Evolutionary conservation across 2,113 vertebrate genomes (phyloP).

Genomic region (Chamaea fasciata): DNA sequence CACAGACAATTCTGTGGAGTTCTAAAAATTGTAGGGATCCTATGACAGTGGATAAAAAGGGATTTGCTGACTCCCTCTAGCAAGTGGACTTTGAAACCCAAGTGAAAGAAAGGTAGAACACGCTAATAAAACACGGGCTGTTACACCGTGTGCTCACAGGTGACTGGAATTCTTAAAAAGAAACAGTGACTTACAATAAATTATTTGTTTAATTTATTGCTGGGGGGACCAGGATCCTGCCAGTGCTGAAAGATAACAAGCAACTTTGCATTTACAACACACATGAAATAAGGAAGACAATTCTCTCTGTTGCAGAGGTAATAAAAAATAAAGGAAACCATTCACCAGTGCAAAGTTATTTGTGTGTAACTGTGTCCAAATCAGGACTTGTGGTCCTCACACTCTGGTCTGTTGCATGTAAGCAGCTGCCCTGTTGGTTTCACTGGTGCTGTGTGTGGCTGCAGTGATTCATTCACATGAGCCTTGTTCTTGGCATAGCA

Average conservation of each 20-base stretch:
- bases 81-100: neutral
- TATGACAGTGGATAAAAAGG: neutral
- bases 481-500: neutral
- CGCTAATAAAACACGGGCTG: neutral
- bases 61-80: neutral
- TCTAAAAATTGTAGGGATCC: neutral
- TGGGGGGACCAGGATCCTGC: neutral
- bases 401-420: neutral
- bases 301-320: neutral
- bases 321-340: neutral
- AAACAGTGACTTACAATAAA: neutral
- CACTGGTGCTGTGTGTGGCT: neutral
- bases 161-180: neutral
- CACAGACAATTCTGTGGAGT: neutral
- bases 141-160: neutral
- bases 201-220: conserved; percentile 1
- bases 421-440: neutral
- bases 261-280: neutral
- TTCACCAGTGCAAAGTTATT: neutral
- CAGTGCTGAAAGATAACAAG: neutral
- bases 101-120: neutral
- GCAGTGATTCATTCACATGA: neutral
- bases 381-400: neutral
- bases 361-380: neutral
- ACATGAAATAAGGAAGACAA: neutral